Evolutionary conservation across 2,888 invertebrate species (phyloP), one percentile per base, ranked within the genome.

Genomic region (Orthonychiurus folsomi): DNA sequence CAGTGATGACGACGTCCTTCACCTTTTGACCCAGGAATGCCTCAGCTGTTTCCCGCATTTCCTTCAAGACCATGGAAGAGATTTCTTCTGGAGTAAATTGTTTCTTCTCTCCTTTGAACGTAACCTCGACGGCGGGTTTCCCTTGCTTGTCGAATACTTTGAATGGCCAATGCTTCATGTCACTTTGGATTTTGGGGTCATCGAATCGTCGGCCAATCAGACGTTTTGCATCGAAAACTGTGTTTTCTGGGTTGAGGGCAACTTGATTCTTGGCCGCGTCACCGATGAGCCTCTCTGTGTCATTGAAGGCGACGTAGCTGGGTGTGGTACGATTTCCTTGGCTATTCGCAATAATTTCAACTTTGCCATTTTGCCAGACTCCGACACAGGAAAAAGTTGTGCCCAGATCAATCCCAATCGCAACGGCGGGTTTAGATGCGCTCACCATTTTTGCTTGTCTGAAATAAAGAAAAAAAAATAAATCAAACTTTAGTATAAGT

Each of bases 41-140:
- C 79, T 90, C 90, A 52, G 90, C 89, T 59, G 87, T 88, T 79
- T 89, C 89, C 83, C 89, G 92, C 93, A 93, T 93, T 77, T 93
- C 93, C 28, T 84, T 86, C 66, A 94, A 81, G 56, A 83, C 81
- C 83, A 83, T 83, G 56, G 82, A 81, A 61, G 81, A 81, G 61
- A 83, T 78, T 77, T 83, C 83, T 74, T 83, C 83, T 1, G 83
- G 82, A 76, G 77, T 80, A 75, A 83, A 83, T 59, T 78, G 79
- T 75, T 84, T 85, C 60, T 71, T 73, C n/a, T n/a, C n/a, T n/a
- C n/a, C n/a, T n/a, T n/a, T n/a, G 48, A 12, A 12, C 48, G 12
- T 48, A 15, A 53, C 53, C 20, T 53, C 12, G 20, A 53, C 9
- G 5, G 12, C 12, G 12, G 53, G 53, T 20, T 21, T 15, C n/a